These are phyloP conservation scores for Mystacornis crossleyi DNA, from an alignment of 2,113 vertebrate species.

Conservation along the genomic window DNA sequence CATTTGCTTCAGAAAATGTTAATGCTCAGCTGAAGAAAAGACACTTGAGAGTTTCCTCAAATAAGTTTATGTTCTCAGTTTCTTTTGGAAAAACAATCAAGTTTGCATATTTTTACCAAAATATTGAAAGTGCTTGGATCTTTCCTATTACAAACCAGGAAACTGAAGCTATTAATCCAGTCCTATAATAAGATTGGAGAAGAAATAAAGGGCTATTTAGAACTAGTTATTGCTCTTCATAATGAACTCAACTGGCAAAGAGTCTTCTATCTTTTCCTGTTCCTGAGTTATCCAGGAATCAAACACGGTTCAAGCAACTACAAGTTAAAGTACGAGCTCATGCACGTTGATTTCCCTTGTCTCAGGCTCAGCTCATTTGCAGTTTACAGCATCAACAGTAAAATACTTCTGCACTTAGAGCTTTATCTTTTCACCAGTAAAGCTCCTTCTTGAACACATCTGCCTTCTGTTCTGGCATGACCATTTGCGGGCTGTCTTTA, in stretches of 20 bases:
- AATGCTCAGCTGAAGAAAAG: background rate
- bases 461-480: background rate
- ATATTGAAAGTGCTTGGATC: background rate
- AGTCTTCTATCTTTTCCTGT: background rate
- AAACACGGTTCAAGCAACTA: background rate
- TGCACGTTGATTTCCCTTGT: background rate
- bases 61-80: background rate
- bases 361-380: background rate
- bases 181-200: background rate
- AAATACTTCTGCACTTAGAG: background rate
- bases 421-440: background rate
- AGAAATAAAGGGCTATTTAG: background rate
- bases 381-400: background rate
- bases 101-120: constrained; percentile 7
- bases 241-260: background rate
- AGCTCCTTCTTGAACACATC: background rate
- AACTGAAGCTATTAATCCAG: background rate
- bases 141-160: background rate
- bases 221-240: background rate
- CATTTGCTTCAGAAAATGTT: background rate
- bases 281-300: background rate
- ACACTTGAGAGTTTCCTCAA: background rate
- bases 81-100: constrained; percentile 6
- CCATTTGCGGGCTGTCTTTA: background rate
- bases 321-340: background rate